These are phyloP conservation scores for Tor tambroides DNA, from an alignment of 2,113 vertebrate genomes.

Conservation along the genomic window DNA sequence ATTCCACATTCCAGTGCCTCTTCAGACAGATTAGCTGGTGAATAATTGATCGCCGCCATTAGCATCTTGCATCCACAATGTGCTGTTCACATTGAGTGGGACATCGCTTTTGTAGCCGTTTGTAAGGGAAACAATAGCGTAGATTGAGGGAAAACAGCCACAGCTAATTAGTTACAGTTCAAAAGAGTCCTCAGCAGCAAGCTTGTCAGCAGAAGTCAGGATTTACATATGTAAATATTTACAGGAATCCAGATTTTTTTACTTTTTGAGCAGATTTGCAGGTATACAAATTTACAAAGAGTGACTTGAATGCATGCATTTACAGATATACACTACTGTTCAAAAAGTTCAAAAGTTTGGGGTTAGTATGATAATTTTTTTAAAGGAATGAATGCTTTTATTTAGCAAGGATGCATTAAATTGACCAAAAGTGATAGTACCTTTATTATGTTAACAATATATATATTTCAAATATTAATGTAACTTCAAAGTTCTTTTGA, in stretches of 20 bases:
- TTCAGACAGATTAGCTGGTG: slow-evolving; percentile 71
- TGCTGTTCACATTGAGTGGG: slow-evolving; percentile 39
- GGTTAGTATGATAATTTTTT: background rate
- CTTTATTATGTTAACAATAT: no score
- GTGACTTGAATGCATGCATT: background rate
- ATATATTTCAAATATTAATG: no score
- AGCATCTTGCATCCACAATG: slow-evolving; percentile 56
- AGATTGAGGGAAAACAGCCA: slow-evolving; percentile 13
- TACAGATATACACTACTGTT: background rate
- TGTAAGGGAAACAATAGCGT: slow-evolving; percentile 51
- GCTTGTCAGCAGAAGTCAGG: slow-evolving; percentile 9
- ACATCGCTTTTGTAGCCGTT: slow-evolving; percentile 43
- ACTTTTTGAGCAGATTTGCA: background rate
- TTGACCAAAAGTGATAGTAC: background rate
- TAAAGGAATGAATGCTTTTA: background rate
- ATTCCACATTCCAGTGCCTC: slow-evolving; percentile 61
- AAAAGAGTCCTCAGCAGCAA: slow-evolving; percentile 32
- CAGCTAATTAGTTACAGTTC: slow-evolving; percentile 44
- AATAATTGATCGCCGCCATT: slow-evolving; percentile 72
- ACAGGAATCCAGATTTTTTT: background rate
- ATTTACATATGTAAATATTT: slow-evolving; percentile 33
- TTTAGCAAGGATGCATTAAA: background rate
- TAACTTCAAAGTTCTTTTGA: background rate
- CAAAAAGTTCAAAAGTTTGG: background rate
- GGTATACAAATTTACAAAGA: background rate